phyloP scores from a whole-genome alignment of 2,888 invertebrate species.

The Chymomyza amoena region DNA sequence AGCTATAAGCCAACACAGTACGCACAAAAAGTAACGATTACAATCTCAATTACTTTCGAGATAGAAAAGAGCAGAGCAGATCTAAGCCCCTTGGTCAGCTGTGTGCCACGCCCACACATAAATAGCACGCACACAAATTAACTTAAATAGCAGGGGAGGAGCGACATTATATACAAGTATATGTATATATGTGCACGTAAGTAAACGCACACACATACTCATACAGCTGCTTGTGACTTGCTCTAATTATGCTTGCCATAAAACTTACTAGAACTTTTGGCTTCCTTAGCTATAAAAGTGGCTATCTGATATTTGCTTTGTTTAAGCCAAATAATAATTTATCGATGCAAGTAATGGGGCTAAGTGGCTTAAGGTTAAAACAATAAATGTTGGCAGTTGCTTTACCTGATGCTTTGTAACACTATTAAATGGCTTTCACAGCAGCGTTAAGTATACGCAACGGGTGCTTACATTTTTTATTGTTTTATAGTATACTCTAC shows the following conservation, averaged over 20 bases:
- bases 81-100: background rate
- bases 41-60: conserved; percentile 68
- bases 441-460: background rate
- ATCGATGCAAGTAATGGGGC: conserved; percentile 1
- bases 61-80: background rate
- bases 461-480: background rate
- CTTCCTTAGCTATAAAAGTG: conserved; percentile 30
- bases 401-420: background rate
- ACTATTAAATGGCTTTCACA: background rate
- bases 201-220: background rate
- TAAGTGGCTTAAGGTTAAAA: conserved; percentile 1
- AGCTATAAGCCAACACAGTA: conserved; percentile 36
- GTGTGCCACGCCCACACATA: conserved; percentile 54
- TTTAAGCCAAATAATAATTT: background rate
- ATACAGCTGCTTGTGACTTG: conserved; percentile 44
- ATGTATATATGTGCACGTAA: background rate
- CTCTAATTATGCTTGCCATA: conserved; percentile 73
- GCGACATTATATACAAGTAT: conserved; percentile 4
- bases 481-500: background rate
- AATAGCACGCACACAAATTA: conserved; percentile 54
- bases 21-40: conserved; percentile 68
- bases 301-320: conserved; percentile 15
- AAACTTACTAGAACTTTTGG: conserved; percentile 57
- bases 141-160: conserved; percentile 49
- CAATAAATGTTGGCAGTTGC: background rate